Percentiles rank a stretch among this genome's conserved stretches.
phyloP scores from a whole-genome alignment of 2,888 invertebrate species.

The Polydrusus tereticollis region DNA sequence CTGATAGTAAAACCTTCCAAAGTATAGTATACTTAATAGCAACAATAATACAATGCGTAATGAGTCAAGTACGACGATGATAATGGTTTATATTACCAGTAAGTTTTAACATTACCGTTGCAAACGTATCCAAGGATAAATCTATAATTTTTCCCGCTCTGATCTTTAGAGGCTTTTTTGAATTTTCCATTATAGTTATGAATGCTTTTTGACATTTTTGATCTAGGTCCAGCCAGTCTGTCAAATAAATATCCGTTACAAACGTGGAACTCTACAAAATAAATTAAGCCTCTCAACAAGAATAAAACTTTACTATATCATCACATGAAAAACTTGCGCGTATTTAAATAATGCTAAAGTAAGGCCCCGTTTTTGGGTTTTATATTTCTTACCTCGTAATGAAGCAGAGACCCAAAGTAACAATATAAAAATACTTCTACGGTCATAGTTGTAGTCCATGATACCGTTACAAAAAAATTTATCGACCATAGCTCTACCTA shows the following conservation, averaged over 20 bases:
- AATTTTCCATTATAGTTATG: slow-evolving; percentile 18
- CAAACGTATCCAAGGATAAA: slow-evolving; percentile 13
- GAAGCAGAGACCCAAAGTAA: slow-evolving; percentile 68
- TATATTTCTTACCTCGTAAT: slow-evolving; percentile 69
- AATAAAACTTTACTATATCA: background rate
- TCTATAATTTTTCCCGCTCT: slow-evolving; percentile 24
- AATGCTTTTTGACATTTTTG: slow-evolving; percentile 22
- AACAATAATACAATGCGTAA: too few relatives aligned
- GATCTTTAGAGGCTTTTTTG: slow-evolving; percentile 7
- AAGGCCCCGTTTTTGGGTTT: too few relatives aligned
- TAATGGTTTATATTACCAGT: background rate
- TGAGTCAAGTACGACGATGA: background rate
- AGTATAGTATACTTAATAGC: too few relatives aligned
- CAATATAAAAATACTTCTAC: slow-evolving; percentile 68
- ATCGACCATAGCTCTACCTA: slow-evolving; percentile 58
- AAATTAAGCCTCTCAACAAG: too few relatives aligned
- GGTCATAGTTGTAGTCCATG: slow-evolving; percentile 65
- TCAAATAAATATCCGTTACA: slow-evolving; percentile 15
- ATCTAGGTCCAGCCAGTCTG: slow-evolving; percentile 15
- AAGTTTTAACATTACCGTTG: slow-evolving; percentile 21
- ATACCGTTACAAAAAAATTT: slow-evolving; percentile 65
- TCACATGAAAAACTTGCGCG: too few relatives aligned
- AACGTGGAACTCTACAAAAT: slow-evolving; percentile 20
- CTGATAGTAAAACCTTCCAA: too few relatives aligned
- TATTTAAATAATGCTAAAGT: too few relatives aligned